These are phyloP conservation scores for Microtus oregoni DNA, from an alignment of 2,113 vertebrate species.

Conservation along the genomic window DNA sequence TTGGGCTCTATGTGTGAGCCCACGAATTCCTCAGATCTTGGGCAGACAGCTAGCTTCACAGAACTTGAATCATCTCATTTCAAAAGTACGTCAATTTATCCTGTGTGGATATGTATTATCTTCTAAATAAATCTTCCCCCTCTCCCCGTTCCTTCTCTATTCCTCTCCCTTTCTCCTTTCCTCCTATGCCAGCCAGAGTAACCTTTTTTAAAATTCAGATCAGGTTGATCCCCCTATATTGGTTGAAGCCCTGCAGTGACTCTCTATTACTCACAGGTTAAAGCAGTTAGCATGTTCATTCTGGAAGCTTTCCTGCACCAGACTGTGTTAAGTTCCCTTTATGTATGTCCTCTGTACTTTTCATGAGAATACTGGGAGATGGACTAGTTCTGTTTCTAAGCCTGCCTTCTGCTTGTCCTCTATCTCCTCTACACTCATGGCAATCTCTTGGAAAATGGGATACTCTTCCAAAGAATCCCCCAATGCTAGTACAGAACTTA, in stretches of 20 bases:
- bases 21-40: neutral
- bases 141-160: neutral
- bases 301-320: neutral
- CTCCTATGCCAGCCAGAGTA: neutral
- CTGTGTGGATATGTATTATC: neutral
- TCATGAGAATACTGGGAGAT: neutral
- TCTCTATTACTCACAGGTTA: neutral
- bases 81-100: neutral
- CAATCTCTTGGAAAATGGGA: neutral
- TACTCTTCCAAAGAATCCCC: neutral
- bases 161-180: neutral
- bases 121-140: neutral
- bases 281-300: neutral
- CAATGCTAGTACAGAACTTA: neutral
- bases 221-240: neutral
- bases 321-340: neutral
- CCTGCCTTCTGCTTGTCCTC: neutral
- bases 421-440: neutral
- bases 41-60: neutral
- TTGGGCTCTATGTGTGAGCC: neutral
- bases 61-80: neutral
- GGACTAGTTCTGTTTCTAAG: neutral
- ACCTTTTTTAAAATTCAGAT: neutral
- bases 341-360: neutral
- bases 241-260: neutral